Evolutionary conservation across 2,113 vertebrate genomes (phyloP).

Genomic region (Sterrhoptilus dennistouni): DNA sequence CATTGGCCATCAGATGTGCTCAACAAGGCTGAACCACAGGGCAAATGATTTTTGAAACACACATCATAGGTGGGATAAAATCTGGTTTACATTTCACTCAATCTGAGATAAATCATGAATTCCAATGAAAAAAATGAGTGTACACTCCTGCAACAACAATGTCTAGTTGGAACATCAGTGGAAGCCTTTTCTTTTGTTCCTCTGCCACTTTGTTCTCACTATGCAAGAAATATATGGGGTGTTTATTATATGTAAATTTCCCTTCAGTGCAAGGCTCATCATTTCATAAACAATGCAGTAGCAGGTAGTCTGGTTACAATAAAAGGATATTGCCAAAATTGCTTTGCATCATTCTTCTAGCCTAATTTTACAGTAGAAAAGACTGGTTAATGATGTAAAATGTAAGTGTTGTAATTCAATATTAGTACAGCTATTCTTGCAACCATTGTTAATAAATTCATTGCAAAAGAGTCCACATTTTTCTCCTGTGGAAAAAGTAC

Average conservation of each 20-base stretch:
- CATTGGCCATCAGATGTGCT: background rate
- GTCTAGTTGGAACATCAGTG: background rate
- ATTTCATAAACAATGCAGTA: constrained; percentile 31
- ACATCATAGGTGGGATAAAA: accelerated
- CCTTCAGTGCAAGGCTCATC: background rate
- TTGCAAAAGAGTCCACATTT: background rate
- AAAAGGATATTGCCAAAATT: constrained; percentile 13
- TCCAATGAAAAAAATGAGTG: background rate
- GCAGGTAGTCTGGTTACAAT: background rate
- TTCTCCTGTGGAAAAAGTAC: background rate
- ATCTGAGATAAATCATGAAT: background rate
- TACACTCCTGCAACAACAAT: background rate
- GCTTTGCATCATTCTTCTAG: background rate
- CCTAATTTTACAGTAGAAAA: constrained; percentile 31
- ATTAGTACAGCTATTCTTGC: constrained; percentile 8
- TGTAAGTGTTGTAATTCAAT: background rate
- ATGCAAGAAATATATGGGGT: background rate
- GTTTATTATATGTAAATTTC: background rate
- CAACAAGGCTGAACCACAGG: accelerated
- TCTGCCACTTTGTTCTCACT: background rate
- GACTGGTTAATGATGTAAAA: constrained; percentile 40
- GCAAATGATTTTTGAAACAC: background rate
- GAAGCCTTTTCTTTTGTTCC: background rate
- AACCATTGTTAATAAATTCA: constrained; percentile 14
- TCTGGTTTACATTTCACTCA: background rate